Evolutionary conservation across 2,888 invertebrate genomes (phyloP).

Genomic region (Synergus laeviventris): DNA sequence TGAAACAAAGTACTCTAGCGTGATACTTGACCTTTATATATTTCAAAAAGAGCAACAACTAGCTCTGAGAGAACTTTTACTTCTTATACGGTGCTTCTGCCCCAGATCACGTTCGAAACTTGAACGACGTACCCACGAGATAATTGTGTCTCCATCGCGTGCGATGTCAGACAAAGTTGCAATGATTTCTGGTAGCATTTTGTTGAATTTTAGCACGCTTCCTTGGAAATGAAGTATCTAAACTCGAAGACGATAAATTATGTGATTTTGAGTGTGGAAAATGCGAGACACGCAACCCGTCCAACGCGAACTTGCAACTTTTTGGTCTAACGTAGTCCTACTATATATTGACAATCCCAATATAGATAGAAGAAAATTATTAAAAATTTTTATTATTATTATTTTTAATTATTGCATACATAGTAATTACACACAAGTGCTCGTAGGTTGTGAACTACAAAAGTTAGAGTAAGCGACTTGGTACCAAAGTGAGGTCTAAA

Average conservation of each 20-base stretch:
- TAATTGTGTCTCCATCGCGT: constrained; percentile 21
- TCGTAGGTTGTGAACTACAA: neutral
- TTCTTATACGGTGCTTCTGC: neutral
- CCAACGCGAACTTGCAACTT: neutral
- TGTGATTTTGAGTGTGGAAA: neutral
- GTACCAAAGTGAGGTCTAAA: neutral
- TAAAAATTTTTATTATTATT: no score
- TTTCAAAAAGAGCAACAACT: neutral
- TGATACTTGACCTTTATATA: neutral
- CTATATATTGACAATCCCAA: neutral
- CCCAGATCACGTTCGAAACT: constrained; percentile 9
- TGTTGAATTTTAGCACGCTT: constrained; percentile 18
- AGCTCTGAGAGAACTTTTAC: neutral
- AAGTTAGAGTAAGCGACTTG: neutral
- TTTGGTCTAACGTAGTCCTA: neutral
- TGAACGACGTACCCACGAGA: neutral
- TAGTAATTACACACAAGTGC: no score
- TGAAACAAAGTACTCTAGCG: neutral
- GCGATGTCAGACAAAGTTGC: constrained; percentile 20
- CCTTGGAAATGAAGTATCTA: neutral
- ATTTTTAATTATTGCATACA: no score
- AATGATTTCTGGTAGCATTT: constrained; percentile 13
- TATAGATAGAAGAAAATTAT: neutral
- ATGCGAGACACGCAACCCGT: constrained; percentile 19
- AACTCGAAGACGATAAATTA: neutral